Base-by-base conservation (phyloP, 1,140 invertebrate genomes). In the Caerostris darwini region DNA sequence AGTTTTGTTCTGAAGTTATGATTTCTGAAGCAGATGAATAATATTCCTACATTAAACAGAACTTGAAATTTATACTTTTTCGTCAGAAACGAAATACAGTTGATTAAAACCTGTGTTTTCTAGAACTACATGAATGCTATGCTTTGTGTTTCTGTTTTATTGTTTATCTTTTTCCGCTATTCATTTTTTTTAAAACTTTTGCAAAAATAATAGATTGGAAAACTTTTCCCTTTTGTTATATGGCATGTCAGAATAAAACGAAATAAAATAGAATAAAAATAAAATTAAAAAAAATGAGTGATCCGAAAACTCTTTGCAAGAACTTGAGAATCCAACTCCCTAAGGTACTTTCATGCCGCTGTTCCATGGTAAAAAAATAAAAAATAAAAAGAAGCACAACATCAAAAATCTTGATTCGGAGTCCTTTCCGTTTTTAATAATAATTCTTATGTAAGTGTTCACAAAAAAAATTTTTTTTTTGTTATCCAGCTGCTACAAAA, bases 351-450 rank as follows among this genome's bases (percentile, higher is more conserved):
- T 34, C 59, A 10, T 2, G 8, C 19, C 50, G 69, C 19, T 71
- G 19, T 34, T 50, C 8, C 19, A 77, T 34, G 34, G 50, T 50
- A 77, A 77, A 34, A 77, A 77, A 77, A 77, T 34, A 77, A 34
- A 34, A 1, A 34, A 34, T 34, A 34, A 34, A 34, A 34, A 34
- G 34, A 34, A 34, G 34, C 34, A 34, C 34, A 34, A 34, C 69
- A 53, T 34, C 34, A 77, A 71, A 77, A 77, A 50, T 7, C 34
- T 34, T 77, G 69, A 77, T 77, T 77, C 50, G 19, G 19, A 71
- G 69, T 71, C 50, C 34, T 77, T 77, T 77, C 50, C 69, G 69
- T 77, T 77, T 77, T 77, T 77, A 77, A 77, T 77, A 77, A 77
- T 77, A 77, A 77, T 77, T 19, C 69, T 53, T 34, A 34, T 53